Percentiles rank a stretch among this genome's conserved stretches.
These are phyloP conservation scores for Bombus pascuorum DNA, from an alignment of 1,140 invertebrate genomes.

Conservation along the genomic window DNA sequence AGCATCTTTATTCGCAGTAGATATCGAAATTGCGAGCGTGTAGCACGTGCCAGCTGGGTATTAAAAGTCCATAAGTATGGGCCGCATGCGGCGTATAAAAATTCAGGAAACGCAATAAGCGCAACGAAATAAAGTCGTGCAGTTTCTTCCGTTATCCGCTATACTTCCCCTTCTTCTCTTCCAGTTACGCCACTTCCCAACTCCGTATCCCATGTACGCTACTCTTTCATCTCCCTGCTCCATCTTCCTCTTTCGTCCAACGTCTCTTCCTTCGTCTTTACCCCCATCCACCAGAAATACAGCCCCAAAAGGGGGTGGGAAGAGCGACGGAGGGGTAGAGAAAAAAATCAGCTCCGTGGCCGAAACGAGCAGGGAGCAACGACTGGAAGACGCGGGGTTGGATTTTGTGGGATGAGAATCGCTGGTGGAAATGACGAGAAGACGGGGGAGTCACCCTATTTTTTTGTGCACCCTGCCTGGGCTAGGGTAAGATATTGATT, in stretches of 20 bases:
- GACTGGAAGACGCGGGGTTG: conserved; percentile 66
- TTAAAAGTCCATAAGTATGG: conserved; percentile 69
- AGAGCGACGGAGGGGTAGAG: not conserved
- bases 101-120: conserved; percentile 77
- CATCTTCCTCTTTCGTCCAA: not conserved
- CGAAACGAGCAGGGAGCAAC: conserved; percentile 68
- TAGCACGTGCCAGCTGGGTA: conserved; percentile 65
- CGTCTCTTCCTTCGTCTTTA: not conserved
- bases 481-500: conserved; percentile 82
- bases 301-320: not conserved
- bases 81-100: conserved; percentile 72
- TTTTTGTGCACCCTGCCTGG: conserved; percentile 73
- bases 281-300: conserved; percentile 12
- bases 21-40: conserved; percentile 60
- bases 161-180: conserved; percentile 28
- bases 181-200: conserved; percentile 48
- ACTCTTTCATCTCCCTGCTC: not conserved
- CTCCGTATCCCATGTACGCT: conserved; percentile 20
- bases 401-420: conserved; percentile 39
- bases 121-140: conserved; percentile 76
- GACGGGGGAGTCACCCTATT: conserved; percentile 79
- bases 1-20: conserved; percentile 49
- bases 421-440: conserved; percentile 53
- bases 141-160: conserved; percentile 74
- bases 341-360: conserved; percentile 72